Evolutionary conservation across 2,797 vertebrate species (phyloP).

Genomic region (Sebastes jordani): DNA sequence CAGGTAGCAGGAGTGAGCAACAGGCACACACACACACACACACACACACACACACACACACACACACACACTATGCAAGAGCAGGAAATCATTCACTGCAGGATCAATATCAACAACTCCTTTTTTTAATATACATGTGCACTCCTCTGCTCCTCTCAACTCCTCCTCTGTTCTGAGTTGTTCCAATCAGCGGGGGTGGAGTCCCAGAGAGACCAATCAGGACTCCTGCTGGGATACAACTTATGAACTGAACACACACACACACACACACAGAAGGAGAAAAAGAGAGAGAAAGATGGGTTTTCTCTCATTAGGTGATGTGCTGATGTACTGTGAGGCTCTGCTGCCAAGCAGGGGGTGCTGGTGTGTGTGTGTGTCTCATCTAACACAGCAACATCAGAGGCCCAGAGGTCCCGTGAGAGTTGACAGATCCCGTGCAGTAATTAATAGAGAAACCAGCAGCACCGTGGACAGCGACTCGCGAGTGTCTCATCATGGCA

Average conservation of each 20-base stretch:
- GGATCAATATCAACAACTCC: conserved; percentile 35
- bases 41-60: background rate
- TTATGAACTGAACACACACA: conserved; percentile 53
- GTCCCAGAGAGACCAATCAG: conserved; percentile 80
- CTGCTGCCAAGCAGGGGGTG: conserved; percentile 27
- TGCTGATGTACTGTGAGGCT: conserved; percentile 34
- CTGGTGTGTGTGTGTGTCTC: conserved; percentile 12
- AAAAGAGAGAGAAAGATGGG: conserved; percentile 10
- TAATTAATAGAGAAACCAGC: conserved; percentile 62
- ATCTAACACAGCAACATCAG: conserved; percentile 65
- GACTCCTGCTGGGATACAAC: conserved; percentile 61
- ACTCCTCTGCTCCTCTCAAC: conserved; percentile 34
- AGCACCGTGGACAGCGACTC: conserved; percentile 50
- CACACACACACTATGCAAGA: background rate
- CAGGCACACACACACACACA: background rate
- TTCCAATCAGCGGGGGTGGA: conserved; percentile 49
- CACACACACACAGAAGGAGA: background rate
- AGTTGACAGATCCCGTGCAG: conserved; percentile 46
- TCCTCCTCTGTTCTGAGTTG: conserved; percentile 34
- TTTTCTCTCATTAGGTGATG: conserved; percentile 65
- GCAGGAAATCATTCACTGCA: background rate
- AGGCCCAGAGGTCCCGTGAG: conserved; percentile 61
- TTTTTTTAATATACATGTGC: conserved; percentile 5
- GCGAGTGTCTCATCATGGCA: conserved; percentile 29
- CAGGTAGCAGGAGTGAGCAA: background rate